Percentiles rank a stretch among this genome's conserved stretches.
Evolutionary conservation across 2,888 invertebrate genomes (phyloP).

Genomic region (Agonopterix heracliana): DNA sequence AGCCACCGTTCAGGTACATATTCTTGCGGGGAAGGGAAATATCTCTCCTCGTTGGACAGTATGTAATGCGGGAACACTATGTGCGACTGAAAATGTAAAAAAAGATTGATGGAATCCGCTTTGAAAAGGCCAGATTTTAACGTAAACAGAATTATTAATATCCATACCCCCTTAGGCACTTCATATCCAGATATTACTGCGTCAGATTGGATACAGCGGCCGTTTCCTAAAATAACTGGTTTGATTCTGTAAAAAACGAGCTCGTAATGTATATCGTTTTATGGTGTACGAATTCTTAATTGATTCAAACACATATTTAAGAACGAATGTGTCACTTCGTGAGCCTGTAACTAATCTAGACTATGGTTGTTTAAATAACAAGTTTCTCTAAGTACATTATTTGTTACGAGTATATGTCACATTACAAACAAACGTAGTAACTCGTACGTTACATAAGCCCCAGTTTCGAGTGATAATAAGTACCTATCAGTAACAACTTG

Average conservation of each 20-base stretch:
- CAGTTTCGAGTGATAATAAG: constrained; percentile 2
- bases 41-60: constrained; percentile 82
- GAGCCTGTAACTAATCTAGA: too few species aligned
- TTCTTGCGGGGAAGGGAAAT: constrained; percentile 81
- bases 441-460: not conserved
- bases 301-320: too few species aligned
- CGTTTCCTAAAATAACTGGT: constrained; percentile 88
- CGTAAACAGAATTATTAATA: constrained; percentile 6
- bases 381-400: constrained; percentile 4
- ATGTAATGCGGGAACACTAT: constrained; percentile 87
- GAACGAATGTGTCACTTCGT: too few species aligned
- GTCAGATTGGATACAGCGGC: constrained; percentile 84
- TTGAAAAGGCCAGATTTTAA: not conserved
- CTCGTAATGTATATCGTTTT: not conserved
- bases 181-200: constrained; percentile 85
- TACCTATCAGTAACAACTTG: not conserved
- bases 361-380: constrained; percentile 1
- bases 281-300: not conserved
- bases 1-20: constrained; percentile 89
- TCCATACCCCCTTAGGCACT: constrained; percentile 86
- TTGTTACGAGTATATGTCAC: not conserved
- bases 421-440: not conserved
- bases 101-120: too few species aligned
- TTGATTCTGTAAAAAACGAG: constrained; percentile 78
- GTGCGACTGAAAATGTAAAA: constrained; percentile 78